These are phyloP conservation scores for Prunella strophiata DNA, from an alignment of 2,797 vertebrate species.

Conservation along the genomic window DNA sequence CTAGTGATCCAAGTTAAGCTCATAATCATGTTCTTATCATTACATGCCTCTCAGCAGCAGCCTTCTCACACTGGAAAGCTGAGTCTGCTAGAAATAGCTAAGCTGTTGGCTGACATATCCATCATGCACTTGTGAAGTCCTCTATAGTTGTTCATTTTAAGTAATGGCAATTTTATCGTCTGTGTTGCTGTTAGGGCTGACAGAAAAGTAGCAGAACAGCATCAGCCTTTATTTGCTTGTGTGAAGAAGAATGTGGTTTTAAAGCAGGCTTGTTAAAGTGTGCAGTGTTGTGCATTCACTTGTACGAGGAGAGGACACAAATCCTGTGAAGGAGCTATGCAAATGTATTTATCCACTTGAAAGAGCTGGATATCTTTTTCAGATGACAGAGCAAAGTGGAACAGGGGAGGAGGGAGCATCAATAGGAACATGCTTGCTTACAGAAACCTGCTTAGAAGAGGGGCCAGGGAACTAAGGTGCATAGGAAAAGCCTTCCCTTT, in stretches of 20 bases:
- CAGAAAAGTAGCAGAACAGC: not conserved
- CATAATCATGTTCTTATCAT: conserved; percentile 25
- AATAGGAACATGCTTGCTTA: not conserved
- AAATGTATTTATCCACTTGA: not conserved
- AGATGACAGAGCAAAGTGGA: not conserved
- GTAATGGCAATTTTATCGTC: not conserved
- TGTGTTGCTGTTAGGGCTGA: not conserved
- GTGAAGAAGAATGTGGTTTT: not conserved
- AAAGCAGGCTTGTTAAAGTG: not conserved
- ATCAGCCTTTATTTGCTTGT: not conserved
- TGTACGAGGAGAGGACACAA: not conserved
- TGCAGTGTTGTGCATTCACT: not conserved
- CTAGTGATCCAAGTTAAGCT: conserved; percentile 30
- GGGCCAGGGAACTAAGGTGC: not conserved
- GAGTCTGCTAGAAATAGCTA: not conserved
- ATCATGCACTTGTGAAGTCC: not conserved
- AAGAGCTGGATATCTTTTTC: not conserved
- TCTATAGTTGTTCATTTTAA: not conserved
- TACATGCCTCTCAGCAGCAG: not conserved
- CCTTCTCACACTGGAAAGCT: not conserved
- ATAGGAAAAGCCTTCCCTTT: not conserved
- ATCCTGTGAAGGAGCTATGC: not conserved
- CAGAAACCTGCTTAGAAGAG: not conserved
- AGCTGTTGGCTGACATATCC: not conserved
- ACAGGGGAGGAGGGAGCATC: not conserved